phyloP scores from a whole-genome alignment of 2,113 vertebrate species.

The Aplodontia rufa region DNA sequence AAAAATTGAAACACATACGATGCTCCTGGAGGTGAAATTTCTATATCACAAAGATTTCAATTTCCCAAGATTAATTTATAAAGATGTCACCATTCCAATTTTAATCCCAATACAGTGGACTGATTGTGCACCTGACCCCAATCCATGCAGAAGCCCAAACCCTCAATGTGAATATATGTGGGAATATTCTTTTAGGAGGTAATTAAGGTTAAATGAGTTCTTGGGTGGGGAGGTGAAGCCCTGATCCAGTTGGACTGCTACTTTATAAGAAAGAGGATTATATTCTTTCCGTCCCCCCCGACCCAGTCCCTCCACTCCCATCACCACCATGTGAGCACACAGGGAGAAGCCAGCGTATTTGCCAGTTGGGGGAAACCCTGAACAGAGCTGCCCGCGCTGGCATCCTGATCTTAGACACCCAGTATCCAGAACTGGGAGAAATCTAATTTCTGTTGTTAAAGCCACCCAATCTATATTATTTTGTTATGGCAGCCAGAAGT shows the following conservation, averaged over 20 bases:
- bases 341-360: neutral
- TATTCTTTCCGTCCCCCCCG: too few relatives aligned
- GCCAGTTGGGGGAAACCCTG: neutral
- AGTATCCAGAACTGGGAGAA: neutral
- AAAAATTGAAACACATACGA: neutral
- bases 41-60: neutral
- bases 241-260: too few relatives aligned
- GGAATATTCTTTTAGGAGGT: neutral
- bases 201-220: neutral
- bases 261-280: neutral
- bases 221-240: too few relatives aligned
- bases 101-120: neutral
- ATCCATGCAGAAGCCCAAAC: neutral
- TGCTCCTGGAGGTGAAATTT: neutral
- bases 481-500: neutral
- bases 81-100: neutral
- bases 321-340: neutral
- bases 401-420: neutral
- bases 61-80: neutral
- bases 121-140: neutral
- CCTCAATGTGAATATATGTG: neutral
- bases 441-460: neutral
- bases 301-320: too few relatives aligned
- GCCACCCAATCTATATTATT: too few relatives aligned
- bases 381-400: neutral